Conservation (phyloP, 23 tunicate genomes). For the Pegea sp. region DNA sequence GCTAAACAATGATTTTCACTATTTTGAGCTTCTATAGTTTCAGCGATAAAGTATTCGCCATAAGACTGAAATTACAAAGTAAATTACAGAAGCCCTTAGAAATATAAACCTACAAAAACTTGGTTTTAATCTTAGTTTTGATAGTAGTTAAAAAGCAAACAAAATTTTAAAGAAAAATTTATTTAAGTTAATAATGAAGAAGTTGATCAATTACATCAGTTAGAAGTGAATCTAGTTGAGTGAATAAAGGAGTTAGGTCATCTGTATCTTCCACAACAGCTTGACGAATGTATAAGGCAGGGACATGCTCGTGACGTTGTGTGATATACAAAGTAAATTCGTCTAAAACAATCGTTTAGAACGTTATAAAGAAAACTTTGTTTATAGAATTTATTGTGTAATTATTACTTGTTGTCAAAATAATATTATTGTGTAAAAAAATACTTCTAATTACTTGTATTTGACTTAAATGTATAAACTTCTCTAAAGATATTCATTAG, state of each 20-base stretch:
- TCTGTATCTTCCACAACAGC: conserved; percentile 93
- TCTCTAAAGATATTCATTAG: conserved; percentile 28
- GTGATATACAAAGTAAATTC: conserved; percentile 42
- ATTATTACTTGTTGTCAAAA: too few relatives aligned
- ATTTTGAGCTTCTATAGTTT: conserved; percentile 87
- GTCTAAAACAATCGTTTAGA: too few relatives aligned
- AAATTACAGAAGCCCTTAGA: too few relatives aligned
- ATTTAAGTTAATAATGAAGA: too few relatives aligned
- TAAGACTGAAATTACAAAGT: conserved; percentile 48
- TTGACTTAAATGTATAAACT: background rate
- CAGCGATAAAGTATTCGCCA: conserved; percentile 85
- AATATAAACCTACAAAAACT: background rate
- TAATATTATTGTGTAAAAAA: too few relatives aligned
- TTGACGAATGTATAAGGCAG: conserved; percentile 48
- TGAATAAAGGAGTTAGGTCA: conserved; percentile 67
- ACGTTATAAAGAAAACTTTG: too few relatives aligned
- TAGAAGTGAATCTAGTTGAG: conserved; percentile 34
- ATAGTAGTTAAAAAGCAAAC: too few relatives aligned
- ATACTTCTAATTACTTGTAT: background rate
- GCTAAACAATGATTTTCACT: conserved; percentile 43
- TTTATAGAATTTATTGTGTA: too few relatives aligned
- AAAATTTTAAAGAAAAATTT: too few relatives aligned
- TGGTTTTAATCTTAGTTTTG: background rate
- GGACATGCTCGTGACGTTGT: conserved; percentile 70
- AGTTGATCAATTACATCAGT: conserved; percentile 46